Percentiles rank a stretch among this genome's conserved stretches.
These are phyloP conservation scores for Lophius piscatorius DNA, from an alignment of 2,113 vertebrate species.

Conservation along the genomic window DNA sequence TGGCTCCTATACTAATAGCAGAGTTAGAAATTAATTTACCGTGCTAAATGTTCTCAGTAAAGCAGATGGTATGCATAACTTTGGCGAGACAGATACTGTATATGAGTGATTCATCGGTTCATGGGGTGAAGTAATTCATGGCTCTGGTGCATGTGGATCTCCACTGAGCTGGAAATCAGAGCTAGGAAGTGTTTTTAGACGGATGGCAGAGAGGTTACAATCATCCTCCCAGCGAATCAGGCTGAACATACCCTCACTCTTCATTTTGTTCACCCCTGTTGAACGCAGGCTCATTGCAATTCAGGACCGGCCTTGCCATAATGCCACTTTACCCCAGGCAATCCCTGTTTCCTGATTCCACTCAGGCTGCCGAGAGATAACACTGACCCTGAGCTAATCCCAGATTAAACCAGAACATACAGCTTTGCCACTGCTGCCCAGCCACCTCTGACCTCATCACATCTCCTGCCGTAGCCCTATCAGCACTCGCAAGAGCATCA, in stretches of 20 bases:
- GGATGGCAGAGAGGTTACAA: slow-evolving; percentile 39
- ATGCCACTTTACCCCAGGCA: slow-evolving; percentile 72
- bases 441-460: slow-evolving; percentile 60
- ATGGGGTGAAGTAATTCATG: slow-evolving; percentile 43
- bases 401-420: slow-evolving; percentile 78
- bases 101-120: slow-evolving; percentile 46
- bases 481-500: slow-evolving; percentile 3
- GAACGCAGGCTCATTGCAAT: slow-evolving; percentile 56
- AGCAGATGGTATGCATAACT: slow-evolving; percentile 48
- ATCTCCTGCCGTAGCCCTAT: slow-evolving; percentile 31
- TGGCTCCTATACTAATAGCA: slow-evolving; percentile 21
- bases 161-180: slow-evolving; percentile 23
- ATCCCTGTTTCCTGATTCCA: slow-evolving; percentile 75
- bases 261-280: slow-evolving; percentile 9
- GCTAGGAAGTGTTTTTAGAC: slow-evolving; percentile 31
- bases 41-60: slow-evolving; percentile 47
- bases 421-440: slow-evolving; percentile 55
- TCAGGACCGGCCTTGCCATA: slow-evolving; percentile 53
- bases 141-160: slow-evolving; percentile 26
- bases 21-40: slow-evolving; percentile 51
- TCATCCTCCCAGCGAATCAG: slow-evolving; percentile 25
- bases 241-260: slow-evolving; percentile 4
- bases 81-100: slow-evolving; percentile 42
- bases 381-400: slow-evolving; percentile 80
- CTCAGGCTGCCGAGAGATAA: slow-evolving; percentile 71